Conservation (phyloP, 2,113 vertebrate species). For the Ammodytes dubius region DNA sequence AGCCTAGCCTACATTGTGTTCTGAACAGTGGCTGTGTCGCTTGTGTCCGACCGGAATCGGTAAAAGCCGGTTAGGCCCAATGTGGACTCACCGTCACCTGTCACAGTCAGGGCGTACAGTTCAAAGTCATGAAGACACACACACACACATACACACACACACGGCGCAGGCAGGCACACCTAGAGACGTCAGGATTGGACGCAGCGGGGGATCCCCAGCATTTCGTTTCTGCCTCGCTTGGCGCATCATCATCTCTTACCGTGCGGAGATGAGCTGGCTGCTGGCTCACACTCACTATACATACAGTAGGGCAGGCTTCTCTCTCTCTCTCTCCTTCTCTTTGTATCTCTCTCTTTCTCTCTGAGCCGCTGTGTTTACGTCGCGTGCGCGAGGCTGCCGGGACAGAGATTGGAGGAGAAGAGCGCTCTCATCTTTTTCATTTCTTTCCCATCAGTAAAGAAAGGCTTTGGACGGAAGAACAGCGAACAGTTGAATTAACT, state of each 20-base stretch:
- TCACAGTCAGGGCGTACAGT: slow-evolving; percentile 39
- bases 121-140: slow-evolving; percentile 47
- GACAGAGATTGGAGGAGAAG: slow-evolving; percentile 14
- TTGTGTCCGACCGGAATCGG: not conserved
- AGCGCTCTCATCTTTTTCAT: slow-evolving; percentile 4
- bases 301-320: slow-evolving; percentile 44
- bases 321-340: slow-evolving; percentile 6
- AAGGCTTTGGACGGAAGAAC: not conserved
- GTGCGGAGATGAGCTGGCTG: slow-evolving; percentile 67
- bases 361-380: not conserved
- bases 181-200: slow-evolving; percentile 77
- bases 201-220: slow-evolving; percentile 78
- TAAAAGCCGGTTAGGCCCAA: not conserved
- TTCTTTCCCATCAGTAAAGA: not conserved
- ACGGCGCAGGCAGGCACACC: slow-evolving; percentile 23
- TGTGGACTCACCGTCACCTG: slow-evolving; percentile 38
- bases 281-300: slow-evolving; percentile 49
- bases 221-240: slow-evolving; percentile 70
- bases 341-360: not conserved
- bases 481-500: not conserved
- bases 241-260: slow-evolving; percentile 69
- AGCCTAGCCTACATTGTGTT: no score
- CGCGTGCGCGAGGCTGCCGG: slow-evolving; percentile 28
- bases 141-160: not conserved
- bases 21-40: no score